Evolutionary conservation across 2,888 invertebrate genomes (phyloP), one percentile per base, ranked within the genome.

Genomic region (Apotomis capreana): DNA sequence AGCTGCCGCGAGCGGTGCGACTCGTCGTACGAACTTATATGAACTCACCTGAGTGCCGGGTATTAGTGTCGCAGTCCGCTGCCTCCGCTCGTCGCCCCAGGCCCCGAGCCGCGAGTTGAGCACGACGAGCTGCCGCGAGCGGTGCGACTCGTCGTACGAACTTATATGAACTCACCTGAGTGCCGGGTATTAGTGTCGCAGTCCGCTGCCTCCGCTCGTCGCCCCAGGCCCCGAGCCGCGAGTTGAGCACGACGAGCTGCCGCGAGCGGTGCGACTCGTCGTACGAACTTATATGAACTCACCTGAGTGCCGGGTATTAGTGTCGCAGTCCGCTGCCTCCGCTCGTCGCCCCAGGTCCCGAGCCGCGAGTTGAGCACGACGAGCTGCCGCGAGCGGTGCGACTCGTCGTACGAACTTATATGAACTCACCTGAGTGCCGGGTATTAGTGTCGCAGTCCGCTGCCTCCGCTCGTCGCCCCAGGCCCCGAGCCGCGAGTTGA

Each of bases 341-440:
- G 93, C 87, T 96, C 95, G 1, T 84, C 80, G 5, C 95, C 95
- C 96, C 96, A 96, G 58, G 82, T 86, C 3, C 91, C 95, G 78
- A 95, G 83, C 94, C 95, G 95, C 10, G 96, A 93, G 89, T 97
- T 97, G 46, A 96, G 94, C 74, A 96, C 95, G 63, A 97, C 95
- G 2, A 95, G 90, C 79, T 95, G 95, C 40, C 94, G 92, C 51
- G 93, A 82, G 6, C 78, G 79, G 68, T 88, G 86, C 51, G 90
- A 90, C 59, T 91, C 90, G n/a, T 88, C 88, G 91, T 94, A 90
- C 83, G 97, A n/a, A n/a, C n/a, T n/a, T n/a, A n/a, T n/a, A n/a
- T n/a, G n/a, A n/a, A n/a, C n/a, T n/a, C n/a, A n/a, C n/a, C n/a
- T n/a, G n/a, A n/a, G n/a, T n/a, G n/a, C n/a, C n/a, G n/a, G n/a